These are phyloP conservation scores for Xerus inauris DNA, from an alignment of 2,113 vertebrate species.

Conservation along the genomic window DNA sequence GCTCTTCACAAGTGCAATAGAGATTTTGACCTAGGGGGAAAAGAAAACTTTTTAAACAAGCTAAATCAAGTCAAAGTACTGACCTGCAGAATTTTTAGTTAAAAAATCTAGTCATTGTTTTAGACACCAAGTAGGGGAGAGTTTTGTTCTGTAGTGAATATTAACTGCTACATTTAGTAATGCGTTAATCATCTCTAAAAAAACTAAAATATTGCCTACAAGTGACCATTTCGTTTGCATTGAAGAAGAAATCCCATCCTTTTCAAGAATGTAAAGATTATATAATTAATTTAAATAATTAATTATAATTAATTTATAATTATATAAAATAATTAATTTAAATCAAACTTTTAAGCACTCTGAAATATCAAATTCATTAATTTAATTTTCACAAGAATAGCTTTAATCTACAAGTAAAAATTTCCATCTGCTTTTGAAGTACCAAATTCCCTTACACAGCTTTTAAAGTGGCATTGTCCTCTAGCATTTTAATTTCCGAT, in stretches of 20 bases:
- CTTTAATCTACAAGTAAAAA: background rate
- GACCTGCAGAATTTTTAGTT: background rate
- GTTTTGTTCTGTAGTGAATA: background rate
- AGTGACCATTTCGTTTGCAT: background rate
- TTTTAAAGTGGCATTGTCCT: background rate
- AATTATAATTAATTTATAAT: slow-evolving; percentile 5
- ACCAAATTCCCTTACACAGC: background rate
- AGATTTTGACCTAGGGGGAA: background rate
- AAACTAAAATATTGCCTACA: background rate
- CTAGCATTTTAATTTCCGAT: background rate
- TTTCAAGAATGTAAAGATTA: background rate
- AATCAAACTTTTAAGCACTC: background rate
- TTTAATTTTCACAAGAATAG: background rate
- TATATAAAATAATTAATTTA: slow-evolving; percentile 4
- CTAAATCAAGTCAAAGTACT: background rate
- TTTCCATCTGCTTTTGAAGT: background rate
- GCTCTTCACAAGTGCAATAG: background rate
- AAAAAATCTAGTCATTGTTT: background rate
- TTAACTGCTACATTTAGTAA: background rate
- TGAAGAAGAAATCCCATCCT: background rate
- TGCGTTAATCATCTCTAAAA: background rate
- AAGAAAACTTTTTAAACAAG: background rate
- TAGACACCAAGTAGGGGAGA: background rate
- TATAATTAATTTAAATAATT: too few relatives aligned
- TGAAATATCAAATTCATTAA: background rate